Base-by-base conservation (phyloP, 2,888 invertebrate species). In the Sericinus montela region DNA sequence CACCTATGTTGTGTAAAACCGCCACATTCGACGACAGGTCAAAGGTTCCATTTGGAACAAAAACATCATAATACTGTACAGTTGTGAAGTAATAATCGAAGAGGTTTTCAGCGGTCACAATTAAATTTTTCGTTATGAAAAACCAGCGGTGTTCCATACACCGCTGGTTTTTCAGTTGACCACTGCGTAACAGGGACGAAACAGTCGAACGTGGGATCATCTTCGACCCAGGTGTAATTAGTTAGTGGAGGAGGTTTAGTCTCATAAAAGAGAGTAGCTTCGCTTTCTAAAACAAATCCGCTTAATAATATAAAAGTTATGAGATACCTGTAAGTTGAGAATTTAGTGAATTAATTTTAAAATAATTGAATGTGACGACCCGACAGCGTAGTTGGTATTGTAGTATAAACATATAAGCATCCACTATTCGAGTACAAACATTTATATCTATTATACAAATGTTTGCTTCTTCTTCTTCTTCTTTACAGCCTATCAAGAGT, bases 101-200 rank as follows among this genome's bases (percentile, higher is more conserved):
- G 3, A 43, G 48, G n/a, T 38, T 43, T 10, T 9, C 38, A 0
- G 48, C 32, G 0, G 48, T 43, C 4, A 7, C 49, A 2, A 44
- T 9, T 28, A 49, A 5, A 30, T 49, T 40, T 10, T 29, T 25
- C 9, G 13, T 3, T 8, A 49, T 44, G n/a, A 29, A 44, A 28
- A 25, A 13, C 6, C 44, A 73, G 66, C 0, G 75, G 44, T 7
- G 16, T n/a, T 34, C 28, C 29, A 1, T 11, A 2, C 69, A 11
- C 80, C 79, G 1, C 16, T 10, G n/a, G 38, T 5, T 60, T 1
- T n/a, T n/a, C n/a, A n/a, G 25, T 3, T 7, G 4, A 8, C 3
- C 23, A 28, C 38, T 48, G 43, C 23, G 42, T 13, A 1, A 48
- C 32, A 1, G 44, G 34, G 9, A 38, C 15, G 1, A 49, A 19